A percentile compares a stretch with the other conserved stretches of the same genome.
Evolutionary conservation across 2,113 vertebrate genomes (phyloP).

Genomic region (Genyomyrus donnyi): DNA sequence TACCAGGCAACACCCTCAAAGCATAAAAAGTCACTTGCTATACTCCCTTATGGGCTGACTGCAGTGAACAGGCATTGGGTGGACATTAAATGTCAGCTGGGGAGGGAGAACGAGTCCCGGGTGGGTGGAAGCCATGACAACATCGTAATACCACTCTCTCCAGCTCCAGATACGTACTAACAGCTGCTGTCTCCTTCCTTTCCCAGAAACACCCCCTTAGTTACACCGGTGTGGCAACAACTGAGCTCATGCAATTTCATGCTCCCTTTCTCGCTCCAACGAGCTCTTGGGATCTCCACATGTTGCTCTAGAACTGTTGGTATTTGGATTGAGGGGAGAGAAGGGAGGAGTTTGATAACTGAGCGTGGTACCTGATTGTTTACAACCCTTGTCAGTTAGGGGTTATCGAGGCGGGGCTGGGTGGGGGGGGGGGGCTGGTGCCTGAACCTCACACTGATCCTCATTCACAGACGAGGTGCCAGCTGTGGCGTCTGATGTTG

Average conservation of each 20-base stretch:
- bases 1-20: constrained; percentile 17
- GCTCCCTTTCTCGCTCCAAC: background rate
- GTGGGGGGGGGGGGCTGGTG: background rate
- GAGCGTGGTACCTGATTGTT: background rate
- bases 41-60: constrained; percentile 3
- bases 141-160: background rate
- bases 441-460: background rate
- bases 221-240: background rate
- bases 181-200: constrained; percentile 3
- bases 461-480: background rate
- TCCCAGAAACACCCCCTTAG: constrained; percentile 3
- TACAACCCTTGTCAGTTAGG: background rate
- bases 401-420: background rate
- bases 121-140: background rate
- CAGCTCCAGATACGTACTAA: background rate
- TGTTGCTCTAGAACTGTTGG: background rate
- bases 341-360: background rate
- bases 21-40: constrained; percentile 16
- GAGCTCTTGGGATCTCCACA: background rate
- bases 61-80: constrained; percentile 23
- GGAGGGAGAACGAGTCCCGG: background rate
- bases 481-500: background rate
- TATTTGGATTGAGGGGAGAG: background rate
- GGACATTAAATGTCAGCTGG: constrained; percentile 3
- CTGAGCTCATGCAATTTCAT: background rate